Percentiles rank a stretch among this genome's conserved stretches.
phyloP scores from a whole-genome alignment of 92 coral and sea anemone genomes.

The Desmophyllum pertusum region DNA sequence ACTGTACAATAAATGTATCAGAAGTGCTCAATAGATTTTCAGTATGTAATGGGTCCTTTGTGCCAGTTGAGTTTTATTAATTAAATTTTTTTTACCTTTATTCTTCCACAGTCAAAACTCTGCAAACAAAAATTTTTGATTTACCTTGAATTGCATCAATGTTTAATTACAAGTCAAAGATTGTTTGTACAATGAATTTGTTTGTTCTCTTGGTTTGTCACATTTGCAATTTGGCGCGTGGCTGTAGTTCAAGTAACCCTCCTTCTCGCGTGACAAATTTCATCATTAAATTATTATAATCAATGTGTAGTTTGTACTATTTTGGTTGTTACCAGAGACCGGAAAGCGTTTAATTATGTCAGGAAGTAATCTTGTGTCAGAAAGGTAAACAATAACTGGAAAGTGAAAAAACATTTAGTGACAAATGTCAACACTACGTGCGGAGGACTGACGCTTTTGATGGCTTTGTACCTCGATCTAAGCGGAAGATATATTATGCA shows the following conservation, averaged over 20 bases:
- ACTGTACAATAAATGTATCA: neutral
- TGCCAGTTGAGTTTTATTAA: too few species aligned
- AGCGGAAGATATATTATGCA: neutral
- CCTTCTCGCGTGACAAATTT: neutral
- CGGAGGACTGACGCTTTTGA: neutral
- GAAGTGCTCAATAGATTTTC: too few species aligned
- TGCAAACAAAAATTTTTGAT: neutral
- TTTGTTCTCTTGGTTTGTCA: neutral
- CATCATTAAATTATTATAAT: neutral
- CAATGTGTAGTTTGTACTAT: neutral
- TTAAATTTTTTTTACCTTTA: too few species aligned
- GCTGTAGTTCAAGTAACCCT: too few species aligned
- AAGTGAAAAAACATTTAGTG: conserved; percentile 7
- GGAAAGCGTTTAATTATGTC: conserved; percentile 1
- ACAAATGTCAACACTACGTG: conserved; percentile 5
- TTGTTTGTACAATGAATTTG: neutral
- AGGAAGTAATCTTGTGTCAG: conserved; percentile 15
- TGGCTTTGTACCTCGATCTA: neutral
- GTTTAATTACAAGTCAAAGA: neutral
- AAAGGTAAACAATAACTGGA: conserved; percentile 1
- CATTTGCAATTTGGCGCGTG: too few species aligned
- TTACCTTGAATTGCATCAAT: neutral
- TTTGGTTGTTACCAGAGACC: neutral
- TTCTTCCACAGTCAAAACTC: too few species aligned
- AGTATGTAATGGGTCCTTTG: too few species aligned